phyloP scores from a whole-genome alignment of 2,888 invertebrate genomes.

The Acrobeloides nanus region DNA sequence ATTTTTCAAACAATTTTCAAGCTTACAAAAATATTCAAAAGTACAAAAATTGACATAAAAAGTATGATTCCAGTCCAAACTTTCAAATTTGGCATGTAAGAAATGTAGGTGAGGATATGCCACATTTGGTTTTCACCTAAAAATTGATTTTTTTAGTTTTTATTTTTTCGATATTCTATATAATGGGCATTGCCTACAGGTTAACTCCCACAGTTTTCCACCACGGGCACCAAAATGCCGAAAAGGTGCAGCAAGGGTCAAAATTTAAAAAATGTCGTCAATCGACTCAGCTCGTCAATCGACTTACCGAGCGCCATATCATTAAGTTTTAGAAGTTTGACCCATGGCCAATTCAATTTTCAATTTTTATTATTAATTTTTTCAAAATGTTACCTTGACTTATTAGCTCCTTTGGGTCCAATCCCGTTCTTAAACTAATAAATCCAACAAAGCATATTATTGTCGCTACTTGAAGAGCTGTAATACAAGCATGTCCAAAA shows the following conservation, averaged over 20 bases:
- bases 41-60: slow-evolving; percentile 30
- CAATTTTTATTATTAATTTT: too few relatives aligned
- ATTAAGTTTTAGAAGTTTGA: too few relatives aligned
- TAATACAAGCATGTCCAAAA: slow-evolving; percentile 32
- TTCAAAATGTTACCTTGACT: slow-evolving; percentile 26
- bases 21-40: slow-evolving; percentile 46
- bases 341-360: too few relatives aligned
- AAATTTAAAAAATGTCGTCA: too few relatives aligned
- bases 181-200: too few relatives aligned
- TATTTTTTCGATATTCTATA: too few relatives aligned
- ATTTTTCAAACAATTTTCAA: slow-evolving; percentile 12
- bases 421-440: slow-evolving; percentile 35
- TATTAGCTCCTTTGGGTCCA: slow-evolving; percentile 36
- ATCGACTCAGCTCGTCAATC: too few relatives aligned
- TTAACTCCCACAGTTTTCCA: too few relatives aligned
- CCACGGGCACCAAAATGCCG: too few relatives aligned
- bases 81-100: slow-evolving; percentile 37
- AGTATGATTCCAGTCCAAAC: slow-evolving; percentile 43
- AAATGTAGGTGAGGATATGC: slow-evolving; percentile 44
- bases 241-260: too few relatives aligned
- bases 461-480: slow-evolving; percentile 32
- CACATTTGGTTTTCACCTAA: slow-evolving; percentile 46
- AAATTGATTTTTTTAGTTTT: not conserved
- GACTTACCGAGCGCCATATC: too few relatives aligned
- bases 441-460: slow-evolving; percentile 43